Conservation (phyloP, 2,888 invertebrate species). For the Limnephilus marmoratus region DNA sequence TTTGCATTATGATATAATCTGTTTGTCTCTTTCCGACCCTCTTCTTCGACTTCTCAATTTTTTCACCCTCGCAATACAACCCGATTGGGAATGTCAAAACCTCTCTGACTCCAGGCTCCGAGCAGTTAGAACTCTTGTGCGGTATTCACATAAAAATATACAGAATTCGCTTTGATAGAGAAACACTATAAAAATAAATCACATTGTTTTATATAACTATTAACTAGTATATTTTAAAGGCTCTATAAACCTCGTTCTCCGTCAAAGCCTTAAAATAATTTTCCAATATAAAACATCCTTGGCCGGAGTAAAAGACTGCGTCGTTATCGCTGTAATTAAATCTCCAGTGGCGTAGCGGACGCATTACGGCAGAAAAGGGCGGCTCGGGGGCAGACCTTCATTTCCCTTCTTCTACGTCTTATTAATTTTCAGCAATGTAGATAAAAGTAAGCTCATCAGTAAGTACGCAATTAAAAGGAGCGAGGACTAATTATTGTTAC, state of each 20-base stretch:
- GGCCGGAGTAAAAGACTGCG: slow-evolving; percentile 26
- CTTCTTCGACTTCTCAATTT: background rate
- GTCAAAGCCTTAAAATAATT: slow-evolving; percentile 54
- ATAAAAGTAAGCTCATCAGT: background rate
- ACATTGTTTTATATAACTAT: background rate
- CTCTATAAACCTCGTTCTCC: slow-evolving; percentile 3
- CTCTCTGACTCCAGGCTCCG: background rate
- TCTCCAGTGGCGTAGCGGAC: slow-evolving; percentile 60
- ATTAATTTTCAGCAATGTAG: slow-evolving; percentile 10
- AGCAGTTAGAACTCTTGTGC: no score
- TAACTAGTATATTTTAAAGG: background rate
- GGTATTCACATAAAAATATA: no score
- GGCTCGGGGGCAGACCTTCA: background rate
- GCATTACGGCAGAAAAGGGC: slow-evolving; percentile 23
- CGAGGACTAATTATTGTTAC: background rate
- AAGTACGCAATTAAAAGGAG: background rate
- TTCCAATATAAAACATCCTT: slow-evolving; percentile 55
- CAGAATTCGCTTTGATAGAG: background rate
- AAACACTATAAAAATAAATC: background rate
- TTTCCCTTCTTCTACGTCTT: slow-evolving; percentile 10
- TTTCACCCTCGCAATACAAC: background rate
- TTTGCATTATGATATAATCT: no score
- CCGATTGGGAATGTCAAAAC: background rate
- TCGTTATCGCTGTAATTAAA: slow-evolving; percentile 65
- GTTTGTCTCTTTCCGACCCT: no score